A percentile compares a stretch with the other conserved stretches of the same genome.
Conservation (phyloP, 1,140 invertebrate genomes). For the Neodiprion fabricii region DNA sequence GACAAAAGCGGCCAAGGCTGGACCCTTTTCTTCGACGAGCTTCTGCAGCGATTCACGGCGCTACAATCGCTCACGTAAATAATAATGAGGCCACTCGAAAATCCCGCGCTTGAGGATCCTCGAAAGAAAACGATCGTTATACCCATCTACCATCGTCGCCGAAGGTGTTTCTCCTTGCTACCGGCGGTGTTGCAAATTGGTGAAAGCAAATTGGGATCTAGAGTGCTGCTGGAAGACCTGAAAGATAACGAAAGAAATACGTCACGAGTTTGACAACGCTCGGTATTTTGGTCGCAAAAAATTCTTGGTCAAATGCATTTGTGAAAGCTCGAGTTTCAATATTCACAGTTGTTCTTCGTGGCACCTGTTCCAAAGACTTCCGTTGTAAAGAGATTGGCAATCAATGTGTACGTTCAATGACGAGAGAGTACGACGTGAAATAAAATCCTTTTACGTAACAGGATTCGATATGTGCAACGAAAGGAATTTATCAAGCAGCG, state of each 20-base stretch:
- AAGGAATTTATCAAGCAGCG: neutral
- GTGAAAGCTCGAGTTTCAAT: neutral
- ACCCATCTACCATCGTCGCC: neutral
- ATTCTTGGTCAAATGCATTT: too few species aligned
- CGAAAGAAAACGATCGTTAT: neutral
- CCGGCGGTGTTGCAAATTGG: too few species aligned
- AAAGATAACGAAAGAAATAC: too few species aligned
- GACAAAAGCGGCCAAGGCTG: slow-evolving; percentile 23
- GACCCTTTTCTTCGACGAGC: slow-evolving; percentile 42
- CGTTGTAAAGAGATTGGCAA: neutral
- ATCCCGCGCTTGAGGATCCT: neutral
- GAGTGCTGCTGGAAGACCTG: too few species aligned
- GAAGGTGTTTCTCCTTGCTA: neutral
- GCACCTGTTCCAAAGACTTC: neutral
- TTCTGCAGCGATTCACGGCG: neutral
- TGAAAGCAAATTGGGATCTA: too few species aligned
- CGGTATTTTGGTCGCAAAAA: too few species aligned
- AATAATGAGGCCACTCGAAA: neutral
- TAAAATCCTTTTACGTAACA: neutral
- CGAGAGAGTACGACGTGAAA: neutral
- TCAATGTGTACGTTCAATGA: neutral
- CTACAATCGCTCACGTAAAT: neutral
- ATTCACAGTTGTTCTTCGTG: neutral
- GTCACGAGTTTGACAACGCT: too few species aligned
- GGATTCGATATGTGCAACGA: neutral